Evolutionary conservation across 2,888 invertebrate species (phyloP).

Genomic region (Synanthedon myopaeformis): DNA sequence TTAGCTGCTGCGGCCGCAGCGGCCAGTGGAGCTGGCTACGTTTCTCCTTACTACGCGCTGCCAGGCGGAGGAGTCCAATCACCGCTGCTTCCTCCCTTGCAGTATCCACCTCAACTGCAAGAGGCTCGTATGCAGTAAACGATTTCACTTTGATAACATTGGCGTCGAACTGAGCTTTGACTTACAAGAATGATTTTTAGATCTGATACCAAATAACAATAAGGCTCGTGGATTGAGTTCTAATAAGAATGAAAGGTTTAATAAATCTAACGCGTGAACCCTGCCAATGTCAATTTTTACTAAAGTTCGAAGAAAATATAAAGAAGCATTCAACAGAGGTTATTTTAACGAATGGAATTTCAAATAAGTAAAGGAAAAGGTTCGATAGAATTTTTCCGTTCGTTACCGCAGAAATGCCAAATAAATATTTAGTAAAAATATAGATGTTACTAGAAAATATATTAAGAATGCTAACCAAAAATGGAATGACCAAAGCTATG

Average conservation of each 20-base stretch:
- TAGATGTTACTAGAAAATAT: constrained; percentile 26
- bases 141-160: neutral
- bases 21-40: constrained; percentile 76
- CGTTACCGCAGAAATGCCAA: constrained; percentile 44
- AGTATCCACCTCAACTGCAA: constrained; percentile 77
- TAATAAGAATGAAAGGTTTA: neutral
- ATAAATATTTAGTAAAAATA: constrained; percentile 30
- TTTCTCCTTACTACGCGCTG: constrained; percentile 79
- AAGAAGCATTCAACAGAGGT: neutral
- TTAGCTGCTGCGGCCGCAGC: constrained; percentile 57
- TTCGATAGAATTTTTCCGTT: neutral
- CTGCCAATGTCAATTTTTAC: neutral
- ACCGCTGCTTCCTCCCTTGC: constrained; percentile 75
- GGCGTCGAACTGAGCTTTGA: neutral
- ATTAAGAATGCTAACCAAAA: constrained; percentile 40
- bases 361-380: neutral
- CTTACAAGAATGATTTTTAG: neutral
- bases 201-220: neutral
- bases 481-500: constrained; percentile 62
- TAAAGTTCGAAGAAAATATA: neutral
- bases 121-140: constrained; percentile 81
- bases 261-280: neutral
- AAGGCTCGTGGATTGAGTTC: neutral
- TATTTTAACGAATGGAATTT: neutral
- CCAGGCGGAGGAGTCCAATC: constrained; percentile 72